Evolutionary conservation across 2,113 vertebrate genomes (phyloP).

Genomic region (Cyanocitta stelleri): DNA sequence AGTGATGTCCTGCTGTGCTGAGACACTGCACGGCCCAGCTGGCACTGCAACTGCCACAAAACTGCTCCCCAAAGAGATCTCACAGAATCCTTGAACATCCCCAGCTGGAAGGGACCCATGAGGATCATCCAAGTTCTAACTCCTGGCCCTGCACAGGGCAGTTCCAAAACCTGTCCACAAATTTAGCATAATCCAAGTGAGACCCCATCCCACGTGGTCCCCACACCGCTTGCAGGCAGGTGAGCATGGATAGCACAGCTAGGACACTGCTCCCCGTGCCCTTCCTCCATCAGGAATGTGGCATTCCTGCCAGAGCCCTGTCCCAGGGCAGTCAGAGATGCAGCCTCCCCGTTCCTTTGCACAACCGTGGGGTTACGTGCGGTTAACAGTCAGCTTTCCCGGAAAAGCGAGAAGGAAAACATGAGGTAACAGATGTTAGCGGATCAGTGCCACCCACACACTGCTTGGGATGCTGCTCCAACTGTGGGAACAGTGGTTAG

Average conservation of each 20-base stretch:
- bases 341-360: not conserved
- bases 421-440: conserved; percentile 35
- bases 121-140: not conserved
- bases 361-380: not conserved
- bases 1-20: not conserved
- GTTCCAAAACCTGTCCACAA: not conserved
- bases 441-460: conserved; percentile 36
- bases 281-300: not conserved
- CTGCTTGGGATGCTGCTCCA: not conserved
- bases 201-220: not conserved
- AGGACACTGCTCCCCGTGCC: fast-evolving
- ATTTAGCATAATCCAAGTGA: fast-evolving
- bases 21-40: not conserved
- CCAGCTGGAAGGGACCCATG: not conserved
- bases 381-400: conserved; percentile 40
- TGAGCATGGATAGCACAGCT: not conserved
- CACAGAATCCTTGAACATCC: not conserved
- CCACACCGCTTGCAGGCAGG: fast-evolving
- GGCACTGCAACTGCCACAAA: not conserved
- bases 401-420: not conserved
- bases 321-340: not conserved
- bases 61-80: not conserved
- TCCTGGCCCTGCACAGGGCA: not conserved
- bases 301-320: not conserved
- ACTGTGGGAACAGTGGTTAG: not conserved